These are phyloP conservation scores for Leptocoma aspasia DNA, from an alignment of 2,113 vertebrate genomes.

Conservation along the genomic window DNA sequence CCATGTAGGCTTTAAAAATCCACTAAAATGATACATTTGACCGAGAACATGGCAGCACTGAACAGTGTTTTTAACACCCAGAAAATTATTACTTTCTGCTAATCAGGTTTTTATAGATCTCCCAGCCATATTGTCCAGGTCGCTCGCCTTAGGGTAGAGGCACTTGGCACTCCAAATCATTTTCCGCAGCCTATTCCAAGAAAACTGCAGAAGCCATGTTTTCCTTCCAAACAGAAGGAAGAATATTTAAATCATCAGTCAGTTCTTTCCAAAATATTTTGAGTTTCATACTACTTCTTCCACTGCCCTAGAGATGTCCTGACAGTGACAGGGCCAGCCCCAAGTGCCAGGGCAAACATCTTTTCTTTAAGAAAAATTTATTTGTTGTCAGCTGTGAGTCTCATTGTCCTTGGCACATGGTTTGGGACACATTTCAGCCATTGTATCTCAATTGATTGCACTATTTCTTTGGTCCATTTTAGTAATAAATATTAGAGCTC, in stretches of 20 bases:
- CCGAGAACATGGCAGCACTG: not conserved
- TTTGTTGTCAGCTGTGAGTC: not conserved
- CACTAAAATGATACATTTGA: not conserved
- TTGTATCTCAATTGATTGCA: not conserved
- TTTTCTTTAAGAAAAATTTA: not conserved
- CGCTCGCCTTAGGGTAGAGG: not conserved
- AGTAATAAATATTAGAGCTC: not conserved
- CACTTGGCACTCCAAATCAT: not conserved
- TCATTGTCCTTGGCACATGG: rapidly evolving
- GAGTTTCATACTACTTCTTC: not conserved
- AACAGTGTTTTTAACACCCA: not conserved
- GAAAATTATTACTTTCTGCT: not conserved
- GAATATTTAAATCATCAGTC: not conserved
- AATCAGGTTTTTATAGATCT: not conserved
- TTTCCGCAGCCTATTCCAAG: slow-evolving; percentile 12
- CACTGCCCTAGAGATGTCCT: not conserved
- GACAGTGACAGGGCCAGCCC: not conserved
- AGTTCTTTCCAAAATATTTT: not conserved
- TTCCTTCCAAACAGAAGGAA: slow-evolving; percentile 41
- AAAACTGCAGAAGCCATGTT: not conserved
- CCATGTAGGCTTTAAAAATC: not conserved
- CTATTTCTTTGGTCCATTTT: not conserved
- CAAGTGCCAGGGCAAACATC: not conserved
- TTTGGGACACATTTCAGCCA: not conserved
- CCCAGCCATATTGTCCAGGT: not conserved